Percentiles rank a stretch among this genome's conserved stretches.
Conservation (phyloP, 2,797 vertebrate genomes). For the Nannoperca australis region DNA sequence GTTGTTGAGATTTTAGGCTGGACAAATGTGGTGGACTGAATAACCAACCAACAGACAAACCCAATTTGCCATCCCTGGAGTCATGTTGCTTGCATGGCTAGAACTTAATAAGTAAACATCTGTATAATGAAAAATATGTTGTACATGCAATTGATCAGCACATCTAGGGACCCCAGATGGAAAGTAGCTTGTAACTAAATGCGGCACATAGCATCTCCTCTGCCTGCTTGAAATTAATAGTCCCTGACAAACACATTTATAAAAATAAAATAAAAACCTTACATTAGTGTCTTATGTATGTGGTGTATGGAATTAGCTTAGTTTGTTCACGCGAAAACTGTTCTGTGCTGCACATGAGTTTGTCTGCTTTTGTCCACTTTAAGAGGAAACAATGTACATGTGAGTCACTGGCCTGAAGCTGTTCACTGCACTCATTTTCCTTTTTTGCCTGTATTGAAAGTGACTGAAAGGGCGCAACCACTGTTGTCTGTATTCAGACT, state of each 20-base stretch:
- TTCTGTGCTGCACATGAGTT: constrained; percentile 32
- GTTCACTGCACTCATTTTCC: constrained; percentile 68
- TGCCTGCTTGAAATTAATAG: neutral
- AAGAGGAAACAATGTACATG: constrained; percentile 59
- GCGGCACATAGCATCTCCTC: neutral
- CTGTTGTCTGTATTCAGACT: constrained; percentile 43
- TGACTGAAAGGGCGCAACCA: constrained; percentile 73
- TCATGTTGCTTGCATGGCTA: neutral
- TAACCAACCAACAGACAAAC: neutral
- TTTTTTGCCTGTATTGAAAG: constrained; percentile 66
- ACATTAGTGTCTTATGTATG: neutral
- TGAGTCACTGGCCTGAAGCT: constrained; percentile 82
- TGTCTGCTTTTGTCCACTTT: constrained; percentile 65
- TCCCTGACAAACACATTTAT: neutral
- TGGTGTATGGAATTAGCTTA: neutral
- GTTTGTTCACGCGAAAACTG: constrained; percentile 21
- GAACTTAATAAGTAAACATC: neutral
- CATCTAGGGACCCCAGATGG: neutral
- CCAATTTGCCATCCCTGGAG: neutral
- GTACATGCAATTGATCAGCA: neutral
- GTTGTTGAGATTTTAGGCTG: neutral
- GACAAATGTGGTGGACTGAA: neutral
- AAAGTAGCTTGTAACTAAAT: constrained; percentile 22
- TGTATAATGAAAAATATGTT: neutral
- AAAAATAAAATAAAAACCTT: neutral